A percentile compares a stretch with the other conserved stretches of the same genome.
Evolutionary conservation across 2,113 vertebrate species (phyloP).

Genomic region (Colaptes auratus): DNA sequence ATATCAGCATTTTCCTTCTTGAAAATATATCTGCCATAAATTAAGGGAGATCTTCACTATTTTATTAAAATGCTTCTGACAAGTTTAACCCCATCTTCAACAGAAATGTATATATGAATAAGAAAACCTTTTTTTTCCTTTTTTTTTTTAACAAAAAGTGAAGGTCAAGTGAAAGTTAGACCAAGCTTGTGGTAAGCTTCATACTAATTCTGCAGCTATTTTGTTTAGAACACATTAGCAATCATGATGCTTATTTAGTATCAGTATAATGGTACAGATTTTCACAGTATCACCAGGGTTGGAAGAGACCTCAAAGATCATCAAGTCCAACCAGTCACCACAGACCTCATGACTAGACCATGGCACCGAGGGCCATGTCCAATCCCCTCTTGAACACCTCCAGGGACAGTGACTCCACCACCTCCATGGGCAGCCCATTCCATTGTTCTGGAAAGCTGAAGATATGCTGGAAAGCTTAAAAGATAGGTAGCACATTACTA

Average conservation of each 20-base stretch:
- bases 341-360: too few species aligned
- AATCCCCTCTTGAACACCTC: too few species aligned
- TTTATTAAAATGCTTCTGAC: constrained; percentile 75
- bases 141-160: neutral
- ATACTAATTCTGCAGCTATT: neutral
- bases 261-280: neutral
- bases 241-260: neutral
- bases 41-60: constrained; percentile 72
- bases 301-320: too few species aligned
- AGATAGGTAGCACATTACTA: neutral
- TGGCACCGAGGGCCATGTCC: too few species aligned
- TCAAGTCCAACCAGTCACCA: too few species aligned
- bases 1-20: constrained; percentile 78
- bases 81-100: constrained; percentile 66
- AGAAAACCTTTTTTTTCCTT: neutral
- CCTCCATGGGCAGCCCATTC: too few species aligned
- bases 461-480: neutral
- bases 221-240: neutral
- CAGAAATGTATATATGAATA: neutral
- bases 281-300: neutral
- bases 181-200: neutral
- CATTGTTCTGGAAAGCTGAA: neutral
- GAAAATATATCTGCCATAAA: constrained; percentile 78
- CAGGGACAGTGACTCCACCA: too few species aligned
- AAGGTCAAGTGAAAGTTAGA: constrained; percentile 64